phyloP scores from a whole-genome alignment of 2,888 invertebrate genomes.

The Ditylenchus weischeri region DNA sequence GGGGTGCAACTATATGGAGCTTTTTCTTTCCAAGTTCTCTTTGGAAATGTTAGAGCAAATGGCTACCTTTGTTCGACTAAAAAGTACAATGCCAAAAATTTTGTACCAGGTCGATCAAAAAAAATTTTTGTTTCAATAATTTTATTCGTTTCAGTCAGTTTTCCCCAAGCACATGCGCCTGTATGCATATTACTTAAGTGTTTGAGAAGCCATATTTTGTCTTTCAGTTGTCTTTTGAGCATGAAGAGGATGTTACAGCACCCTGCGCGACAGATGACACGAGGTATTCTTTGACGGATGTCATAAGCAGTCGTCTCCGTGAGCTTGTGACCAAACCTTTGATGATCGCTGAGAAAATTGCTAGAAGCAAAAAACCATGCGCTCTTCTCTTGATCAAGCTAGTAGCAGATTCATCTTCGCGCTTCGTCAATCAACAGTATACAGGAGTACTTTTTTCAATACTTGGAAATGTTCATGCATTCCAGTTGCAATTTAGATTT shows the following conservation, averaged over 20 bases:
- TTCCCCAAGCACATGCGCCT: constrained; percentile 19
- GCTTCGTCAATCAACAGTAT: constrained; percentile 19
- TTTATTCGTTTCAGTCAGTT: not conserved
- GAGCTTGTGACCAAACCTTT: constrained; percentile 18
- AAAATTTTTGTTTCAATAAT: no score
- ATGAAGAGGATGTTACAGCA: no score
- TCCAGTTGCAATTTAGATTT: not conserved
- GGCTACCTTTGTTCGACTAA: constrained; percentile 22
- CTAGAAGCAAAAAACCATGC: constrained; percentile 6
- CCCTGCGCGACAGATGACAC: not conserved
- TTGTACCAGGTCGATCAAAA: not conserved
- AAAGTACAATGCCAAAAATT: constrained; percentile 20
- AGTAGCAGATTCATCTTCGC: constrained; percentile 15
- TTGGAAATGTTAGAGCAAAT: constrained; percentile 25
- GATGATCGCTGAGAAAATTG: constrained; percentile 3
- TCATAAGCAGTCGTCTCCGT: constrained; percentile 22
- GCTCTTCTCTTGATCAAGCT: constrained; percentile 22
- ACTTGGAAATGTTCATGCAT: not conserved
- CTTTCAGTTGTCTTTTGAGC: not conserved
- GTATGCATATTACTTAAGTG: constrained; percentile 5
- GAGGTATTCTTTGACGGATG: not conserved
- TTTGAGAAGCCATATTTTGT: not conserved
- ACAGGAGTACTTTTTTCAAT: constrained; percentile 4
- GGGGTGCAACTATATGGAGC: constrained; percentile 24
- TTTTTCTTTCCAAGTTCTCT: constrained; percentile 32